Evolutionary conservation across 2,113 vertebrate species (phyloP).

Genomic region (Salvelinus sp.): DNA sequence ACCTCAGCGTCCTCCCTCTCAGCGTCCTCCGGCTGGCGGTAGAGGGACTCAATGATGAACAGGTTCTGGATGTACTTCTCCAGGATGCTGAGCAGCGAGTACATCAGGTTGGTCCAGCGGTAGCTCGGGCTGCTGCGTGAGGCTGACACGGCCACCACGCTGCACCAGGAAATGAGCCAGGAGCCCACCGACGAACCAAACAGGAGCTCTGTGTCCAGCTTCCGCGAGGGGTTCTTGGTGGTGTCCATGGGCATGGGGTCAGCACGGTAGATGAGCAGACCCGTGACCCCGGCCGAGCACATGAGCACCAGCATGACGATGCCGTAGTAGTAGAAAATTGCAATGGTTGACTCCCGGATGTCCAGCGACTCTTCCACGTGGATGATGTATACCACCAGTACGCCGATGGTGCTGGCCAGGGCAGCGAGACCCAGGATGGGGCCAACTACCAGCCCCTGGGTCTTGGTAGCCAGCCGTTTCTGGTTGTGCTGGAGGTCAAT

Average conservation of each 20-base stretch:
- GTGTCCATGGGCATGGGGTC: slow-evolving; percentile 80
- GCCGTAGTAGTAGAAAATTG: slow-evolving; percentile 89
- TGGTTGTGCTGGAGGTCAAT: slow-evolving; percentile 75
- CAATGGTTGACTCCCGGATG: slow-evolving; percentile 80
- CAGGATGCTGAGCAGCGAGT: slow-evolving; percentile 83
- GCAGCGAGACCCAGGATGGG: slow-evolving; percentile 80
- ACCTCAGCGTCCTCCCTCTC: slow-evolving; percentile 63
- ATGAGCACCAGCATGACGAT: slow-evolving; percentile 82
- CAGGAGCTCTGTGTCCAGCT: slow-evolving; percentile 87
- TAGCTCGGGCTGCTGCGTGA: slow-evolving; percentile 71
- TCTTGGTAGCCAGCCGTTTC: slow-evolving; percentile 67
- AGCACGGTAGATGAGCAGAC: slow-evolving; percentile 82
- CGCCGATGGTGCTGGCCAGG: slow-evolving; percentile 83
- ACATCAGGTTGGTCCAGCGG: slow-evolving; percentile 87
- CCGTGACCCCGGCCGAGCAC: slow-evolving; percentile 77
- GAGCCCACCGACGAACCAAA: slow-evolving; percentile 88
- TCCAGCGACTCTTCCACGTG: slow-evolving; percentile 79
- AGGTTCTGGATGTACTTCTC: slow-evolving; percentile 96
- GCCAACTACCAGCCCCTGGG: slow-evolving; percentile 74
- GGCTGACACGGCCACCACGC: slow-evolving; percentile 81
- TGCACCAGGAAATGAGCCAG: slow-evolving; percentile 98
- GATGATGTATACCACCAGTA: slow-evolving; percentile 88
- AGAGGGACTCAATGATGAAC: slow-evolving; percentile 90
- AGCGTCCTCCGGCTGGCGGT: slow-evolving; percentile 72
- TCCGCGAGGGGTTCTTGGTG: slow-evolving; percentile 85